Evolutionary conservation across 2,888 invertebrate genomes (phyloP).

Genomic region (Neoascia interrupta): DNA sequence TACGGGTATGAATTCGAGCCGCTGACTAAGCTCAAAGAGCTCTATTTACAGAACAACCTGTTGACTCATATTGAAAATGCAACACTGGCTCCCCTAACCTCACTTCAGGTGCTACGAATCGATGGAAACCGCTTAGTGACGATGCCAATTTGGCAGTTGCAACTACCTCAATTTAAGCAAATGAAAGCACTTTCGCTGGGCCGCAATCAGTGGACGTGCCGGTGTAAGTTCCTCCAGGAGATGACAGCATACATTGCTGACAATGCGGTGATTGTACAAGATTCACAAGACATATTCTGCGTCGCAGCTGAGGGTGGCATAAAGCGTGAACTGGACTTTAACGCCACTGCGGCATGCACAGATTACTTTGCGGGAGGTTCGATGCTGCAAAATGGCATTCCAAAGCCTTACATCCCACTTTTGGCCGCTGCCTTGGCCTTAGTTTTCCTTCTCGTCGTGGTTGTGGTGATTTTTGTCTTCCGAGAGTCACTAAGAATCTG

Average conservation of each 20-base stretch:
- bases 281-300: conserved; percentile 90
- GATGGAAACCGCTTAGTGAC: conserved; percentile 91
- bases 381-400: conserved; percentile 90
- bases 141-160: conserved; percentile 89
- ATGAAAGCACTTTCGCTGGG: conserved; percentile 82
- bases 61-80: conserved; percentile 89
- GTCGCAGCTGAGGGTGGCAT: conserved; percentile 77
- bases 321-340: conserved; percentile 89
- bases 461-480: conserved; percentile 90
- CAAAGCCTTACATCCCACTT: conserved; percentile 90
- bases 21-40: conserved; percentile 87
- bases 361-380: conserved; percentile 89
- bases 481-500: conserved; percentile 91
- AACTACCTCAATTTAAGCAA: conserved; percentile 76
- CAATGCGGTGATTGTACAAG: conserved; percentile 89
- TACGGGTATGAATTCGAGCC: conserved; percentile 94
- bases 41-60: conserved; percentile 92
- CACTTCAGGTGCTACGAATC: conserved; percentile 89
- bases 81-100: conserved; percentile 88
- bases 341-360: conserved; percentile 89
- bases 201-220: conserved; percentile 93
- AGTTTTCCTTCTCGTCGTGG: conserved; percentile 87
- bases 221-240: conserved; percentile 93
- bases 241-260: conserved; percentile 91
- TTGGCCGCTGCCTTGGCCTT: conserved; percentile 89